Evolutionary conservation across 2,888 invertebrate genomes (phyloP).

Genomic region (Caenorhabditis zanzibari): DNA sequence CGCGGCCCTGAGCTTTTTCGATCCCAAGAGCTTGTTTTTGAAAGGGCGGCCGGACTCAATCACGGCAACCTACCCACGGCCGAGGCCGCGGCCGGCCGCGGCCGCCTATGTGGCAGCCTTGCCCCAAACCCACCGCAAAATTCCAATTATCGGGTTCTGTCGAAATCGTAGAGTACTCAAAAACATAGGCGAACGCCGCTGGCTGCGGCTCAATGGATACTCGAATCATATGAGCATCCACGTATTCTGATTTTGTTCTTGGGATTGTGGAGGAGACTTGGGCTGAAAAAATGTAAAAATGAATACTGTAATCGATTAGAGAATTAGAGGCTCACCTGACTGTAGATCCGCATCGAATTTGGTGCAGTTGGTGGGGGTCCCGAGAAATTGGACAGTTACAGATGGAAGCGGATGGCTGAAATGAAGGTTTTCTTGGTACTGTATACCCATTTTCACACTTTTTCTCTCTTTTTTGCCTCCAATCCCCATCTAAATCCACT

Average conservation of each 20-base stretch:
- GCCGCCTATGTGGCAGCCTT: no score
- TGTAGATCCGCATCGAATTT: constrained; percentile 70
- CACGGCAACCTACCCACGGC: no score
- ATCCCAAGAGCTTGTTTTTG: no score
- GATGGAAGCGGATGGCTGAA: constrained; percentile 74
- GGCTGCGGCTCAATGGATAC: constrained; percentile 73
- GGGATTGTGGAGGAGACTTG: constrained; percentile 68
- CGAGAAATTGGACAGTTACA: constrained; percentile 78
- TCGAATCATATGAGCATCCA: constrained; percentile 77
- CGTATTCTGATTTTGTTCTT: constrained; percentile 68
- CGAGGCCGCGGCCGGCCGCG: no score
- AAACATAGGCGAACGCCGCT: constrained; percentile 81
- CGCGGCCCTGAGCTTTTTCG: no score
- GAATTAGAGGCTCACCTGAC: constrained; percentile 3
- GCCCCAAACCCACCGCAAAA: constrained; percentile 77
- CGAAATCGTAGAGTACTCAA: constrained; percentile 80
- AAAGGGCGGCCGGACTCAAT: no score
- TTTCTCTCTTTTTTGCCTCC: not conserved
- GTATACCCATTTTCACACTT: not conserved
- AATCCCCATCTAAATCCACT: constrained; percentile 17
- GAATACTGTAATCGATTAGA: no score
- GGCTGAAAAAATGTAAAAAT: constrained; percentile 58
- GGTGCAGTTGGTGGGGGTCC: constrained; percentile 68
- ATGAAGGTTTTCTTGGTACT: no score
- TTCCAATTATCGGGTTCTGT: constrained; percentile 78